Base-by-base conservation (phyloP, 2,888 invertebrate species). In the Lasius platythorax region DNA sequence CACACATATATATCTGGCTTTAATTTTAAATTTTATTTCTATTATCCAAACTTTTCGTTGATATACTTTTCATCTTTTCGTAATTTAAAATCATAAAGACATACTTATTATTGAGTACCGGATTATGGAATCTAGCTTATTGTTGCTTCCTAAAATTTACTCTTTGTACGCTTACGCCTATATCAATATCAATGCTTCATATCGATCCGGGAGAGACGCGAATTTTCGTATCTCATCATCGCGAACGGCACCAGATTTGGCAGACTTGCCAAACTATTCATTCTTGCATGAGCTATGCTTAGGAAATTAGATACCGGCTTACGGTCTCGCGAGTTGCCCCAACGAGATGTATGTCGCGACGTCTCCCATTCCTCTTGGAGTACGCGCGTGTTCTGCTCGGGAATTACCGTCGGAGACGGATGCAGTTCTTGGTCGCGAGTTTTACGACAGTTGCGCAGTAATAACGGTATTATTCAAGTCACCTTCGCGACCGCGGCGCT, bases 401-500 rank as follows among this genome's bases (percentile, higher is more conserved):
- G 90, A 92, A 91, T 91, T 92, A 92, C 89, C 87, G 86, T 87
- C 66, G 79, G 74, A 82, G 88, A 89, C 83, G 85, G 87, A 91
- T 88, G 85, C 89, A 64, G 72, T 53, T 67, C 56, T 82, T 76
- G 83, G 63, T 53, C 50, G 53, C 72, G 78, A 88, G 87, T 88
- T 92, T 92, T 93, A 91, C 90, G 92, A 92, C 87, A 90, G 90
- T 91, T 87, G 89, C 87, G 82, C 82, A 84, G 88, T 87, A 89
- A 92, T 92, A 91, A 92, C 87, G 90, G 85, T 84, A 90, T 84
- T 85, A 87, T 87, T 84, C 85, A 74, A 79, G 84, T 85, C 37
- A 72, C 68, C 53, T 56, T 23, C 76, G 46, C 83, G 79, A 74
- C 72, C 83, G 78, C 75, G 85, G 85, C 83, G 86, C 87, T 89